A percentile compares a stretch with the other conserved stretches of the same genome.
Conservation (phyloP, 2,113 vertebrate genomes). For the Larimichthys crocea region DNA sequence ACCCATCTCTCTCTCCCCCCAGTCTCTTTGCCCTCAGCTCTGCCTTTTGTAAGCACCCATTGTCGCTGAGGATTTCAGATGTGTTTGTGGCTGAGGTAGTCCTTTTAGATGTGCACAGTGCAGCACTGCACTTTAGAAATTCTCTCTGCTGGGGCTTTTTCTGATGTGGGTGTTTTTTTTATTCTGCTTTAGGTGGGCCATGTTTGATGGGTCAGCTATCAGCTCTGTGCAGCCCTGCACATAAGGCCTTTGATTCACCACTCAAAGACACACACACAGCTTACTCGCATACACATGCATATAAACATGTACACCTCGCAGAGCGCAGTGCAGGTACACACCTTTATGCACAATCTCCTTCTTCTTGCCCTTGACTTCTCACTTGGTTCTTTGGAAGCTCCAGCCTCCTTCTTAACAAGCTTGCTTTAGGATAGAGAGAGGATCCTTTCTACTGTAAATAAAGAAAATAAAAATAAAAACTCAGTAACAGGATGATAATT, state of each 20-base stretch:
- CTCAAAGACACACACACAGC: conserved; percentile 28
- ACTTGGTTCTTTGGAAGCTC: conserved; percentile 27
- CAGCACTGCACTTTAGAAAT: conserved; percentile 70
- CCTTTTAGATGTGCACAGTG: conserved; percentile 73
- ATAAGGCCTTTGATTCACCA: conserved; percentile 76
- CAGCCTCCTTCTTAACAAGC: conserved; percentile 14
- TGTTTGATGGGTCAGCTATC: conserved; percentile 79
- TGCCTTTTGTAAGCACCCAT: conserved; percentile 57
- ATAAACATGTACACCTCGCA: conserved; percentile 17
- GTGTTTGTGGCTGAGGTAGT: conserved; percentile 63
- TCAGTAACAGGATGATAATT: background rate
- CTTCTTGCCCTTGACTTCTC: conserved; percentile 46
- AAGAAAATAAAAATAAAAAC: background rate
- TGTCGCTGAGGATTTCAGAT: conserved; percentile 73
- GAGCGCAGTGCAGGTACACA: conserved; percentile 14
- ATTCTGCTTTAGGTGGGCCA: conserved; percentile 68
- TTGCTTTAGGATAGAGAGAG: background rate
- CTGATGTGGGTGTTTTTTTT: conserved; percentile 65
- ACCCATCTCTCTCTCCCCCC: conserved; percentile 8
- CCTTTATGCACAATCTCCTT: conserved; percentile 28
- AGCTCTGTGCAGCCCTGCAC: conserved; percentile 76
- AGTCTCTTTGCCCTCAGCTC: conserved; percentile 42
- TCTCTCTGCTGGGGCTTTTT: conserved; percentile 68
- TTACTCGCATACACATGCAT: conserved; percentile 41
- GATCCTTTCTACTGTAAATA: background rate